Percentiles rank a stretch among this genome's conserved stretches.
These are phyloP conservation scores for Thryonomys swinderianus DNA, from an alignment of 2,113 vertebrate species.

Conservation along the genomic window DNA sequence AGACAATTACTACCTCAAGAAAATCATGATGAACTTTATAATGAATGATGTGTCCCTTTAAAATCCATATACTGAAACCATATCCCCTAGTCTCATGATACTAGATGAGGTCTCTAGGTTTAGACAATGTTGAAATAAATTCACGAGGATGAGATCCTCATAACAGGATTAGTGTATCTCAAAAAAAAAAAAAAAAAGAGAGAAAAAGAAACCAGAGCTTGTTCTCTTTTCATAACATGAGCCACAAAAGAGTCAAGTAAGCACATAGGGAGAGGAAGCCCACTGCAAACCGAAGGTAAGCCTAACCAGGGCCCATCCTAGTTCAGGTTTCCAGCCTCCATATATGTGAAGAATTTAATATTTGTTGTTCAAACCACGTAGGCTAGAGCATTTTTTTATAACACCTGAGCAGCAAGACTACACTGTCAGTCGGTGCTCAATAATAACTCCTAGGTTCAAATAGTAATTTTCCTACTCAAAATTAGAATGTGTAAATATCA, in stretches of 20 bases:
- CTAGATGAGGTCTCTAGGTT: too few relatives aligned
- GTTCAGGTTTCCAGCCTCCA: neutral
- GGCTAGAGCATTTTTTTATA: neutral
- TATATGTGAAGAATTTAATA: neutral
- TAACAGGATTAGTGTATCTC: neutral
- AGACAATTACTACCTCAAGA: neutral
- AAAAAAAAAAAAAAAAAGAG: too few relatives aligned
- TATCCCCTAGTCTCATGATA: too few relatives aligned
- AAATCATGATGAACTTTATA: neutral
- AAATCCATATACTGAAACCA: neutral
- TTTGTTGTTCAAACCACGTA: neutral
- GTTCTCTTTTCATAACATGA: neutral
- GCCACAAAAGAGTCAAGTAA: neutral
- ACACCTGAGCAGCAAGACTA: neutral
- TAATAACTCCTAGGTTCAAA: neutral
- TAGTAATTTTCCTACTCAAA: neutral
- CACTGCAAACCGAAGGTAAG: neutral
- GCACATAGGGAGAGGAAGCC: neutral
- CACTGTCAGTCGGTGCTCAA: neutral
- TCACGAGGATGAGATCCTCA: neutral
- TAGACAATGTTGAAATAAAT: neutral
- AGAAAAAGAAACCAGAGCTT: neutral
- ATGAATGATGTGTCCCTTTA: neutral
- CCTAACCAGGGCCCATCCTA: neutral
- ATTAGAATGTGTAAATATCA: too few relatives aligned